A percentile compares a stretch with the other conserved stretches of the same genome.
Evolutionary conservation across 1,140 invertebrate species (phyloP).

Genomic region (Anagrus nilaparvatae): DNA sequence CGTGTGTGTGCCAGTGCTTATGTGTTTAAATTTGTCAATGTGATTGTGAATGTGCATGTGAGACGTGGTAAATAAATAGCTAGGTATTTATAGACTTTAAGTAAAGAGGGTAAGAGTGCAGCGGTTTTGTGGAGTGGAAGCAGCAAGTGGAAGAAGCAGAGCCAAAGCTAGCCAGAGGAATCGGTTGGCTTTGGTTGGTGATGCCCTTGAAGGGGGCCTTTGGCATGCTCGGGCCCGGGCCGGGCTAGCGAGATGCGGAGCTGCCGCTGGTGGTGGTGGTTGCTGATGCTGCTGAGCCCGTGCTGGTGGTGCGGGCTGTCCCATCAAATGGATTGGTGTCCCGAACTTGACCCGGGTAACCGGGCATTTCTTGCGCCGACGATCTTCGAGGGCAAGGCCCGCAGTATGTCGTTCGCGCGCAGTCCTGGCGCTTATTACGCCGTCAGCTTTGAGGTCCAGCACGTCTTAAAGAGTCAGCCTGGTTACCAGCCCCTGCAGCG

Average conservation of each 20-base stretch:
- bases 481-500: slow-evolving; percentile 41
- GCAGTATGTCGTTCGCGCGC: slow-evolving; percentile 48
- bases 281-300: slow-evolving; percentile 31
- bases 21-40: too few relatives aligned
- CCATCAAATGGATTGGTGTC: slow-evolving; percentile 42
- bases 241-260: slow-evolving; percentile 17
- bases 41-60: too few relatives aligned
- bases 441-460: slow-evolving; percentile 54
- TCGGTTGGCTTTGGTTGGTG: background rate
- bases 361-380: slow-evolving; percentile 50
- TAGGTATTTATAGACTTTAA: too few relatives aligned
- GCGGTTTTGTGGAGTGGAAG: background rate
- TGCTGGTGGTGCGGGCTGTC: slow-evolving; percentile 31
- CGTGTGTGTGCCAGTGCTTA: too few relatives aligned
- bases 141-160: background rate
- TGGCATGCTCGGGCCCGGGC: background rate
- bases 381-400: slow-evolving; percentile 54
- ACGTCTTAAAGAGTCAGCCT: slow-evolving; percentile 50
- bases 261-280: slow-evolving; percentile 28
- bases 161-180: slow-evolving; percentile 3
- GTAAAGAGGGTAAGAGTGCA: background rate
- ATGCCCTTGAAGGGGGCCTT: too few relatives aligned
- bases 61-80: too few relatives aligned
- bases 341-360: slow-evolving; percentile 48
- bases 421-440: slow-evolving; percentile 47